Conservation (phyloP, 37 sponge, comb jelly and placozoan species). For the Agelas oroides region DNA sequence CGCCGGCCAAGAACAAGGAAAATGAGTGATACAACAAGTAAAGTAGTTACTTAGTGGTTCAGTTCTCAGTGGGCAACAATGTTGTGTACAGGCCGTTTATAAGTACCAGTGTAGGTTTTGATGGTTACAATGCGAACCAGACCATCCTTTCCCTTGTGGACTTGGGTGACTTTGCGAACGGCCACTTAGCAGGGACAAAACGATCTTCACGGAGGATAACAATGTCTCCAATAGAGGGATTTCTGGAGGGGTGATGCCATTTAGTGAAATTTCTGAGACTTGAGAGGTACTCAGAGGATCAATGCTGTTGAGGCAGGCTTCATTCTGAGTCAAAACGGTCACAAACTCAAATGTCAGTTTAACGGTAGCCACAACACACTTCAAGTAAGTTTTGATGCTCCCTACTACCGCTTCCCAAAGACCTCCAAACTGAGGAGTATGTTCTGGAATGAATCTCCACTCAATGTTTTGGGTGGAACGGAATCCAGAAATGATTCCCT, state of each 20-base stretch:
- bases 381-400: conserved; percentile 25
- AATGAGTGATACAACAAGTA: no score
- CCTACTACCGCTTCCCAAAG: conserved; percentile 55
- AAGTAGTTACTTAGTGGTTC: no score
- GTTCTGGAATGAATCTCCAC: conserved; percentile 50
- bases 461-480: neutral
- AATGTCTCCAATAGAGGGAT: neutral
- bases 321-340: conserved; percentile 35
- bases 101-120: neutral
- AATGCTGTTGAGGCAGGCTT: conserved; percentile 23
- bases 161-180: neutral
- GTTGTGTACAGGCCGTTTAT: conserved; percentile 12
- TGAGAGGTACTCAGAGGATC: conserved; percentile 31
- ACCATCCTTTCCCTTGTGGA: conserved; percentile 14
- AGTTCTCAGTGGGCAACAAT: conserved; percentile 6
- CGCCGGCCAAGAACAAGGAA: no score
- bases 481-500: neutral
- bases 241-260: neutral
- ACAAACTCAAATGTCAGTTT: conserved; percentile 38
- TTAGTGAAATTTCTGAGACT: neutral
- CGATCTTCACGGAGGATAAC: conserved; percentile 7
- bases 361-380: neutral
- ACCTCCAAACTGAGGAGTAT: conserved; percentile 58
- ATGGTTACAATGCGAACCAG: neutral
- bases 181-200: conserved; percentile 1